Percentiles rank a stretch among this genome's conserved stretches.
These are phyloP conservation scores for Drosophila yakuba DNA, from an alignment of 1,140 invertebrate genomes.

Conservation along the genomic window DNA sequence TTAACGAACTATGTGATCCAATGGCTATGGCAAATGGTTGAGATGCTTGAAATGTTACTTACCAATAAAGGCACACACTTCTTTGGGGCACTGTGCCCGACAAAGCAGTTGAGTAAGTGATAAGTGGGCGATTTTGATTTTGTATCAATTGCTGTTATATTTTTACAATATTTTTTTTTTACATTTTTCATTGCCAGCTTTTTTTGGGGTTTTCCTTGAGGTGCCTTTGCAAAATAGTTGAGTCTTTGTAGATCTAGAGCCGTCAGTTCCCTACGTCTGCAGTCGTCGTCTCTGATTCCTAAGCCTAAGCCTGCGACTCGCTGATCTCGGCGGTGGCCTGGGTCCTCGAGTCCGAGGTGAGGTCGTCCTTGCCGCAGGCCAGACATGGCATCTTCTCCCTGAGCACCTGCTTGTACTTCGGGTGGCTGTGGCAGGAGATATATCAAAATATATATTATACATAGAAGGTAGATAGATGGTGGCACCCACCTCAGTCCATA, in stretches of 20 bases:
- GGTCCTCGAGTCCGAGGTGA: slow-evolving; percentile 85
- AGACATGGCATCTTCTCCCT: slow-evolving; percentile 85
- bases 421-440: slow-evolving; percentile 86
- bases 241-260: slow-evolving; percentile 60
- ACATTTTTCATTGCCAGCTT: slow-evolving; percentile 65
- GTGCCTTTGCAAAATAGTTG: slow-evolving; percentile 57
- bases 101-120: slow-evolving; percentile 43
- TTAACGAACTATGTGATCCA: slow-evolving; percentile 14
- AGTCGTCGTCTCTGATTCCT: slow-evolving; percentile 60
- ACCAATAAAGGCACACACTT: slow-evolving; percentile 56
- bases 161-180: slow-evolving; percentile 51
- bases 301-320: slow-evolving; percentile 74
- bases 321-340: slow-evolving; percentile 78
- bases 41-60: slow-evolving; percentile 74
- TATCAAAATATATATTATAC: background rate
- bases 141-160: slow-evolving; percentile 74
- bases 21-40: slow-evolving; percentile 8
- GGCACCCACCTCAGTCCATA: slow-evolving; percentile 85
- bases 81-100: slow-evolving; percentile 55
- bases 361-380: slow-evolving; percentile 86
- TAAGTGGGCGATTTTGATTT: slow-evolving; percentile 53
- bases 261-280: slow-evolving; percentile 60
- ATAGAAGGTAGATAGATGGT: no score
- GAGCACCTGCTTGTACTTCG: slow-evolving; percentile 88
- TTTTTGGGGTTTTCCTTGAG: slow-evolving; percentile 56